Percentiles rank a stretch among this genome's conserved stretches.
phyloP scores from a whole-genome alignment of 1,140 invertebrate genomes.

The Mizuhopecten yessoensis region DNA sequence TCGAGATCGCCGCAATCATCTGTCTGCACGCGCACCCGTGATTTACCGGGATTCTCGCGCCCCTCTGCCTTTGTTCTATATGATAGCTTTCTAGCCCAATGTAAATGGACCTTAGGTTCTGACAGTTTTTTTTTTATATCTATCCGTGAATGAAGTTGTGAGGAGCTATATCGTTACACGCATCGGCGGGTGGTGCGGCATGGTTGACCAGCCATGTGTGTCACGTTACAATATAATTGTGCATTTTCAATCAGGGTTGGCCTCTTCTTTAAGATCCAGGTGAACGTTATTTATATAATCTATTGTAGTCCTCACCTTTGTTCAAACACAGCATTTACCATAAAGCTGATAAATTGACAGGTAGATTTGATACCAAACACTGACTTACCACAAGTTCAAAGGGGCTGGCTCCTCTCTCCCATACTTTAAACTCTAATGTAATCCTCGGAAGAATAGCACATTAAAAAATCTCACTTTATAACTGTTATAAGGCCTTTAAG shows the following conservation, averaged over 20 bases:
- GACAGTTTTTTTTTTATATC: slow-evolving; percentile 15
- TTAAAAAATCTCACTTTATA: background rate
- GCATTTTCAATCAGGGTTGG: slow-evolving; percentile 14
- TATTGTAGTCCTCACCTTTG: background rate
- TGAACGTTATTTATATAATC: slow-evolving; percentile 36
- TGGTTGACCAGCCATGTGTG: slow-evolving; percentile 20
- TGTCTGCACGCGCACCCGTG: background rate
- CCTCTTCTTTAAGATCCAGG: background rate
- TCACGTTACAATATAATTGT: slow-evolving; percentile 18
- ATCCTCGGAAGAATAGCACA: background rate
- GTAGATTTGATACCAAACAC: background rate
- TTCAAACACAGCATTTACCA: slow-evolving; percentile 13
- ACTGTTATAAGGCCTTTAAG: background rate
- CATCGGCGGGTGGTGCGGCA: slow-evolving; percentile 28
- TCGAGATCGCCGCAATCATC: background rate
- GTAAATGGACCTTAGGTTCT: background rate
- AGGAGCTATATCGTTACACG: slow-evolving; percentile 37
- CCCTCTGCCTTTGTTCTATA: background rate
- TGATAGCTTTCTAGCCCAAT: slow-evolving; percentile 38
- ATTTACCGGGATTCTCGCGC: slow-evolving; percentile 7
- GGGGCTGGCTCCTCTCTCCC: background rate
- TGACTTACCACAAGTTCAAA: slow-evolving; percentile 38
- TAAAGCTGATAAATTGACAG: slow-evolving; percentile 33
- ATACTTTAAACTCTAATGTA: background rate
- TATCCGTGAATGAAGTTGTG: background rate